Evolutionary conservation across 2,113 vertebrate genomes (phyloP).

Genomic region (Hucho hucho): DNA sequence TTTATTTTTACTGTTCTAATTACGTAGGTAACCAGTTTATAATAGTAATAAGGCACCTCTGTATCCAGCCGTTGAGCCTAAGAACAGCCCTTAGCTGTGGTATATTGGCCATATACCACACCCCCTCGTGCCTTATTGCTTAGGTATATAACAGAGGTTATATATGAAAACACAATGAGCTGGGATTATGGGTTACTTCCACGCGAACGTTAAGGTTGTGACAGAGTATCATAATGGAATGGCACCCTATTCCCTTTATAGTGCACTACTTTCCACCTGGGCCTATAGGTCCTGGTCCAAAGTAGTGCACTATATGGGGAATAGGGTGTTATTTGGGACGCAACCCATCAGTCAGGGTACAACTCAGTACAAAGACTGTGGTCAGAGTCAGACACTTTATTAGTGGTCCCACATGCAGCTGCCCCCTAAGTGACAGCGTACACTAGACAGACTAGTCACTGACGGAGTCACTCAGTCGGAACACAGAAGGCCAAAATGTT

Average conservation of each 20-base stretch:
- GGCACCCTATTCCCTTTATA: no score
- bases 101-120: no score
- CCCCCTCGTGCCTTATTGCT: no score
- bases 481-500: constrained; percentile 45
- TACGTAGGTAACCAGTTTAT: no score
- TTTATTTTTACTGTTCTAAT: no score
- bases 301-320: no score
- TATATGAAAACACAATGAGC: constrained; percentile 65
- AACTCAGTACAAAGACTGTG: constrained; percentile 51
- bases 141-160: constrained; percentile 66
- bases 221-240: neutral
- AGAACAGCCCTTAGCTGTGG: no score
- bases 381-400: neutral
- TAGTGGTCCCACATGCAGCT: constrained; percentile 37
- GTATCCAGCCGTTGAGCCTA: no score
- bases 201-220: constrained; percentile 60
- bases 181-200: constrained; percentile 56
- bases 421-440: constrained; percentile 47
- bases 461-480: constrained; percentile 55
- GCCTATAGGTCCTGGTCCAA: no score
- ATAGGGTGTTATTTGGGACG: no score
- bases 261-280: no score
- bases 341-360: constrained; percentile 14
- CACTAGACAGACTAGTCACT: constrained; percentile 44
- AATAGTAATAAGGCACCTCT: no score